Base-by-base conservation (phyloP, 2,888 invertebrate species). In the Ptycholaimellus sp. region DNA sequence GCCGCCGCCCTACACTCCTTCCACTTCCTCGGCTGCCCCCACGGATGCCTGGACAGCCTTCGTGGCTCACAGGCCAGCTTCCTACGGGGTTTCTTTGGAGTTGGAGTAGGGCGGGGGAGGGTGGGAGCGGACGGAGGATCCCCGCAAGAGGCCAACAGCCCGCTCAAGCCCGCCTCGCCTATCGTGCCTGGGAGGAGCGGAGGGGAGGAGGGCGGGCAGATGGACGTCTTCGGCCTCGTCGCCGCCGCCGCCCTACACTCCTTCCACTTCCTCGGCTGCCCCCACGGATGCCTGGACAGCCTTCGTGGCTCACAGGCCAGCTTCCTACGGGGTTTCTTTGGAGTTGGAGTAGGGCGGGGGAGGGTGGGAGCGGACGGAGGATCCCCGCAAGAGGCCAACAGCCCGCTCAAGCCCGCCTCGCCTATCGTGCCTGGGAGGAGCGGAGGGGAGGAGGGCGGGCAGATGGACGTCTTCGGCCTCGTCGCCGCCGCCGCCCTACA, bases 1-100 rank as follows among this genome's bases (percentile, higher is more conserved):
- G n/a, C n/a, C n/a, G n/a, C n/a, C n/a, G n/a, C n/a, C n/a, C n/a
- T n/a, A n/a, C n/a, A n/a, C n/a, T n/a, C n/a, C n/a, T n/a, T n/a
- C n/a, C n/a, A n/a, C n/a, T n/a, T n/a, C 49, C 65, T 96, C 21
- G 93, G 93, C 1, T 96, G 96, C 58, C 77, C 78, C 1, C 80
- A 90, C 59, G 87, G 85, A 2, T 96, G 93, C 57, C 80, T 80
- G 34, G 72, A 78, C 35, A 72, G 27, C 65, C 69, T 49, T 65
- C 81, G 36, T 78, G 50, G 81, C 3, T 77, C 81, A 0, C 80
- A 80, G 37, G 82, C 82, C 0, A 83, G 85, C 58, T 78, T 79
- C 37, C 49, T 90, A 7, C 70, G 93, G 7, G 76, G 77, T 0
- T 83, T n/a, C n/a, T n/a, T n/a, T n/a, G n/a, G n/a, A n/a, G n/a